Base-by-base conservation (phyloP, 2,113 vertebrate genomes). In the Mionectes macconnelli region DNA sequence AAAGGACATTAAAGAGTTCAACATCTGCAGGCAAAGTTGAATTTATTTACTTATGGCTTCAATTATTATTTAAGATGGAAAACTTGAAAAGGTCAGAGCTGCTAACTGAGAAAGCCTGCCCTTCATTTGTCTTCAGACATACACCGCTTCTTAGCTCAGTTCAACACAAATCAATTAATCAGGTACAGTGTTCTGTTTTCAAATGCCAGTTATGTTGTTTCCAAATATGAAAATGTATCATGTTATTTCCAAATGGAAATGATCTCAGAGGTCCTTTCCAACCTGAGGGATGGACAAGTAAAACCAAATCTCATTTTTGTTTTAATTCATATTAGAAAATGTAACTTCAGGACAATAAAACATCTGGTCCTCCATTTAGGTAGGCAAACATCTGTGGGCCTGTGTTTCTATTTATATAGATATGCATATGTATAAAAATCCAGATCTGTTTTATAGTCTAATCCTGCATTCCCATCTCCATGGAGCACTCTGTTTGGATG, bases 51-150 rank as follows among this genome's bases (percentile, higher is more conserved):
- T 96, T 81, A 80, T 67, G 84, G 56, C 79, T 93, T 94, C 90
- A 93, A 95, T 96, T 93, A 96, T 96, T 96, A 84, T 97, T 96
- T 96, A 95, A 96, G 87, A 95, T n/a, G 69, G 78, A 90, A 97
- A 96, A 87, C 74, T 67, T 94, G 91, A 96, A 96, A 97, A 97
- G 96, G 96, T 96, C 96, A 97, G 74, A 73, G 44, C 56, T 95
- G 92, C 84, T 96, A 90, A 78, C 77, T 80, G 75, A 64, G 73
- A 92, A 96, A 94, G 69, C 49, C 79, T 93, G 68, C 87, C 94
- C 73, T 95, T 97, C 96, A 89, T 94, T 92, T 94, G 77, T 92
- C 92, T 91, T 49, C 83, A 85, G 64, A 94, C 52, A 33, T 3
- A 19, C 37, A 64, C 63, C 74, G 87, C 68, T 74, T 44, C 83